Evolutionary conservation across 1,140 invertebrate species (phyloP).

Genomic region (Nomia melanderi): DNA sequence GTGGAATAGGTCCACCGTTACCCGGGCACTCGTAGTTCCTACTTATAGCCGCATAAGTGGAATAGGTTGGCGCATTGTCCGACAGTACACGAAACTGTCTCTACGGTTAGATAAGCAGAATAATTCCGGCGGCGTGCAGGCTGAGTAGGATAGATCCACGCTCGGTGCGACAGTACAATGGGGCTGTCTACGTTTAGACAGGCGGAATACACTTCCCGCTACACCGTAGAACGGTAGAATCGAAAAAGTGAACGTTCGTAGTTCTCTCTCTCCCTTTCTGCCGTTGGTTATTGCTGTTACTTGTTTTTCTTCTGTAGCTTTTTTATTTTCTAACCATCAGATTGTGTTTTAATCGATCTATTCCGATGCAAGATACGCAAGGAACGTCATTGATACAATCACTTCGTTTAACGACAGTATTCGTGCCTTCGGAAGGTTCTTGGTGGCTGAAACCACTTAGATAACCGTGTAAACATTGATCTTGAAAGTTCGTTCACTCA

Average conservation of each 20-base stretch:
- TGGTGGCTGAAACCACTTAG: background rate
- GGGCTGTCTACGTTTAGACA: too few species aligned
- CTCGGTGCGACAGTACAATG: too few species aligned
- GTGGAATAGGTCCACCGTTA: background rate
- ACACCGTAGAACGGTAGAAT: too few species aligned
- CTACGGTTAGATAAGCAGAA: too few species aligned
- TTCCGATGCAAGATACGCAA: background rate
- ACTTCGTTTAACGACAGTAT: background rate
- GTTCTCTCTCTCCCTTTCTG: too few species aligned
- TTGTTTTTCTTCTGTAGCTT: too few species aligned
- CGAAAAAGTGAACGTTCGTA: too few species aligned
- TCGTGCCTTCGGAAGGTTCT: background rate
- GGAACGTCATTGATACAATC: background rate
- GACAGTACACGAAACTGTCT: too few species aligned
- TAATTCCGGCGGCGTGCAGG: too few species aligned
- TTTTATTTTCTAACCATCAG: background rate
- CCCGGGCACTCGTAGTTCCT: background rate
- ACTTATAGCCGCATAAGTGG: background rate
- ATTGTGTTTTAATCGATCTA: background rate
- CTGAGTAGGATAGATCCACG: too few species aligned
- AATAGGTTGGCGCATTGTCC: background rate
- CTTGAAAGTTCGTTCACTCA: background rate
- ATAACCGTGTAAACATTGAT: conserved; percentile 4
- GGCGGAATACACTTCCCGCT: too few species aligned
- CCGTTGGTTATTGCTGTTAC: too few species aligned